Evolutionary conservation across 2,797 vertebrate genomes (phyloP), one percentile per base, ranked within the genome.

Genomic region (Aselliscus stoliczkanus): DNA sequence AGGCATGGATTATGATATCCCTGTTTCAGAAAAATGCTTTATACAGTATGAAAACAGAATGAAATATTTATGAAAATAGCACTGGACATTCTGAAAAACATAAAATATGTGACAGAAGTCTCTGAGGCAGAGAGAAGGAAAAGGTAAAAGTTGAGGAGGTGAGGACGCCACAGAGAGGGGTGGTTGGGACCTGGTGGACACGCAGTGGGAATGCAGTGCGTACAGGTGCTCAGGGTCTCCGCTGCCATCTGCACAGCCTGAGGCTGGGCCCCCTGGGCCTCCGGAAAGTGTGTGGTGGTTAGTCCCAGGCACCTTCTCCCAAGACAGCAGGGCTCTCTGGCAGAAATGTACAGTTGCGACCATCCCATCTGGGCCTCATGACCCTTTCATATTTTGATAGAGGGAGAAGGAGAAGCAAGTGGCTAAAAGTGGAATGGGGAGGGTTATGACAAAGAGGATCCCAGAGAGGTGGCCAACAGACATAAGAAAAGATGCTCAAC

Each of bases 1-100:
- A 76, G n/a, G 39, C 23, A 65, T 3, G 81, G 31, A 92, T 42
- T 88, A 60, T 91, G 67, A 62, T 52, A 58, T 69, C 42, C 17
- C 82, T 88, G 58, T 89, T 90, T 72, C 13, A 56, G n/a, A 93
- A 89, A 86, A 93, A 90, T 56, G 77, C 42, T 47, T 90, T 82
- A 70, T 80, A 79, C 18, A 44, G 20, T 67, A 84, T 31, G 44
- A 82, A 96, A 93, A 81, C 5, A 75, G 25, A 95, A 85, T 37
- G 56, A 94, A 91, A 69, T 56, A 23, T 58, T 87, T 93, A 60
- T 65, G 92, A 96, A 90, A 91, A 91, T 76, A 95, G 75, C 86
- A 93, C 31, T 69, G 47, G 54, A 29, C 34, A 79, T 75, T 93
- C 79, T 82, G 62, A 73, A 87, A 87, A 95, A 37, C 14, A 23